Conservation (phyloP, 2,888 invertebrate genomes). For the Pseudanteris insignis region DNA sequence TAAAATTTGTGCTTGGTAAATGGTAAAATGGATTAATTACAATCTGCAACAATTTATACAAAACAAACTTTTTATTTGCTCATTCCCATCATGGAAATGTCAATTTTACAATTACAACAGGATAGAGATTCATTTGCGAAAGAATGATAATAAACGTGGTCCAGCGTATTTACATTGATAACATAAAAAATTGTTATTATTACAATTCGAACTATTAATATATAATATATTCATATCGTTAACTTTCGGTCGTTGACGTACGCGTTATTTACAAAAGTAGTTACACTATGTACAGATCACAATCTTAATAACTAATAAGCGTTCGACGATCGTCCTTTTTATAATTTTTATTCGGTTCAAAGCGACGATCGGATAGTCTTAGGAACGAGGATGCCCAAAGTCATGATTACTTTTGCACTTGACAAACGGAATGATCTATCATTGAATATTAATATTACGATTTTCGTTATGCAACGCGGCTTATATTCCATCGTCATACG, state of each 20-base stretch:
- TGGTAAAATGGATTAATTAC: conserved; percentile 19
- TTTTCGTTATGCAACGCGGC: conserved; percentile 1
- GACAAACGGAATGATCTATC: conserved; percentile 36
- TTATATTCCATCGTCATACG: conserved; percentile 9
- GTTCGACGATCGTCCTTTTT: conserved; percentile 59
- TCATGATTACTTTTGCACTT: conserved; percentile 38
- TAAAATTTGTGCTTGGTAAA: conserved; percentile 4
- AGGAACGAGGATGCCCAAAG: conserved; percentile 58
- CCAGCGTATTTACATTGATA: conserved; percentile 44
- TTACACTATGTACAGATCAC: conserved; percentile 64
- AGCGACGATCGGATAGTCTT: conserved; percentile 56
- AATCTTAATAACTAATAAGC: conserved; percentile 64
- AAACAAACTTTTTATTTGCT: conserved; percentile 44
- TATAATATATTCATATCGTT: conserved; percentile 38
- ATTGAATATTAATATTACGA: background rate
- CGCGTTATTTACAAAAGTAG: conserved; percentile 59
- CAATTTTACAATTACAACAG: conserved; percentile 42
- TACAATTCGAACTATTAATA: conserved; percentile 39
- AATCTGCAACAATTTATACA: conserved; percentile 23
- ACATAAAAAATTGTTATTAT: conserved; percentile 44
- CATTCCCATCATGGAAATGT: conserved; percentile 34
- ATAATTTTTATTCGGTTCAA: conserved; percentile 24
- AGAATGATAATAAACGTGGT: conserved; percentile 42
- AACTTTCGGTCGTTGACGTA: conserved; percentile 41
- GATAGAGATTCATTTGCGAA: conserved; percentile 43